Percentiles rank a stretch among this genome's conserved stretches.
These are phyloP conservation scores for Beaufortia kweichowensis DNA, from an alignment of 2,113 vertebrate genomes.

Conservation along the genomic window DNA sequence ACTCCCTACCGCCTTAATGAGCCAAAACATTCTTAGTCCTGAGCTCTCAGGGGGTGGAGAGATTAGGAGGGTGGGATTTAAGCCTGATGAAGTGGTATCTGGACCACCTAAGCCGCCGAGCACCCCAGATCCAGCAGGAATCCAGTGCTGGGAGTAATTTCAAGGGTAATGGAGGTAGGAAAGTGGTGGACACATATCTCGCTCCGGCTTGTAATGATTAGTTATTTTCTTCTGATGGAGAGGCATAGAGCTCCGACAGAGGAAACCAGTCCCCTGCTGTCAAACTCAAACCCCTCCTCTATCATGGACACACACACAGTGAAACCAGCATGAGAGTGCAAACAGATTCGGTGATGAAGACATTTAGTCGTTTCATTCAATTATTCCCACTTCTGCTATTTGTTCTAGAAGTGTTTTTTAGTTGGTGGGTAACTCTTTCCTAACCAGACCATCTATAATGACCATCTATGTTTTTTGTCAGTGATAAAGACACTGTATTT, in stretches of 20 bases:
- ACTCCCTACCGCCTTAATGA: slow-evolving; percentile 17
- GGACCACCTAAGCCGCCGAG: not conserved
- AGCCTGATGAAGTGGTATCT: slow-evolving; percentile 1
- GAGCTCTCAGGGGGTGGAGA: slow-evolving; percentile 53
- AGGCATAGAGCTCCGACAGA: not conserved
- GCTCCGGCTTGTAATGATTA: slow-evolving; percentile 78
- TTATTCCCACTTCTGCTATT: not conserved
- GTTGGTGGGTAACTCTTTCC: no score
- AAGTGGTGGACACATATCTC: slow-evolving; percentile 76
- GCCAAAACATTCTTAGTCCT: slow-evolving; percentile 26
- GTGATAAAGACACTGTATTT: no score
- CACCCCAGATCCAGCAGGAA: slow-evolving; percentile 13
- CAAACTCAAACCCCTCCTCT: not conserved
- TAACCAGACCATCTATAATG: no score
- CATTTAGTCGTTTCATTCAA: not conserved
- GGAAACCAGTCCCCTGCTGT: slow-evolving; percentile 43
- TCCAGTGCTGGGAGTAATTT: slow-evolving; percentile 20
- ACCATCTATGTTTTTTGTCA: no score
- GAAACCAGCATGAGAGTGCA: slow-evolving; percentile 1
- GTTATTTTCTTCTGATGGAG: slow-evolving; percentile 76
- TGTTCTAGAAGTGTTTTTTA: not conserved
- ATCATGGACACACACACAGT: not conserved
- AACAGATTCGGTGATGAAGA: slow-evolving; percentile 11
- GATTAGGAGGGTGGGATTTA: not conserved
- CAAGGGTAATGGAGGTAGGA: slow-evolving; percentile 13